These are phyloP conservation scores for Aleiodes alternator DNA, from an alignment of 2,888 invertebrate genomes.

Conservation along the genomic window DNA sequence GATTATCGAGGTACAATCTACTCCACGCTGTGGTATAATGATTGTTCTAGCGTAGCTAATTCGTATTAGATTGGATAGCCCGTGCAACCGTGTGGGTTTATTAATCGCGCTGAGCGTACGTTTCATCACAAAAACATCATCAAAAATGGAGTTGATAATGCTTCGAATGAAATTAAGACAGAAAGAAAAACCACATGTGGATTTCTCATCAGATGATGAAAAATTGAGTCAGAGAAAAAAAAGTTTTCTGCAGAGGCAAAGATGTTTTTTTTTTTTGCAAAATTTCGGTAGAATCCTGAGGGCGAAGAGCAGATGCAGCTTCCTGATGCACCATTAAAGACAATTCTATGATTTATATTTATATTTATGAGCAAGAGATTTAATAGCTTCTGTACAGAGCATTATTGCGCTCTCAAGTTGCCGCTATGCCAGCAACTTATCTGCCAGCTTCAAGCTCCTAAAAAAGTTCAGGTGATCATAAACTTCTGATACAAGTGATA, in stretches of 20 bases:
- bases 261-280: constrained; percentile 46
- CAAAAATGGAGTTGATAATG: constrained; percentile 5
- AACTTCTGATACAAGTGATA: constrained; percentile 53
- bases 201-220: constrained; percentile 20
- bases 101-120: constrained; percentile 38
- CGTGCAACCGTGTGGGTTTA: constrained; percentile 40
- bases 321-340: constrained; percentile 55
- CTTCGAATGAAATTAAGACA: no score
- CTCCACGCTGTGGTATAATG: constrained; percentile 50
- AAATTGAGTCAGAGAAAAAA: not conserved
- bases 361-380: constrained; percentile 71
- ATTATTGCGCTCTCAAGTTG: constrained; percentile 46
- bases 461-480: constrained; percentile 41
- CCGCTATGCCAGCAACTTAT: constrained; percentile 42
- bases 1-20: constrained; percentile 61
- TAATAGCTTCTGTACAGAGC: constrained; percentile 68
- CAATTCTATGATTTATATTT: constrained; percentile 73
- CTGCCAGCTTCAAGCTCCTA: constrained; percentile 33
- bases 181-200: constrained; percentile 1
- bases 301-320: constrained; percentile 66
- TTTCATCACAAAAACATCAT: constrained; percentile 41
- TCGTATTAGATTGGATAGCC: constrained; percentile 54
- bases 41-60: constrained; percentile 57
- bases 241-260: constrained; percentile 2
- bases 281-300: constrained; percentile 65